Base-by-base conservation (phyloP, 1,140 invertebrate genomes). In the Drosophila punjabiensis region DNA sequence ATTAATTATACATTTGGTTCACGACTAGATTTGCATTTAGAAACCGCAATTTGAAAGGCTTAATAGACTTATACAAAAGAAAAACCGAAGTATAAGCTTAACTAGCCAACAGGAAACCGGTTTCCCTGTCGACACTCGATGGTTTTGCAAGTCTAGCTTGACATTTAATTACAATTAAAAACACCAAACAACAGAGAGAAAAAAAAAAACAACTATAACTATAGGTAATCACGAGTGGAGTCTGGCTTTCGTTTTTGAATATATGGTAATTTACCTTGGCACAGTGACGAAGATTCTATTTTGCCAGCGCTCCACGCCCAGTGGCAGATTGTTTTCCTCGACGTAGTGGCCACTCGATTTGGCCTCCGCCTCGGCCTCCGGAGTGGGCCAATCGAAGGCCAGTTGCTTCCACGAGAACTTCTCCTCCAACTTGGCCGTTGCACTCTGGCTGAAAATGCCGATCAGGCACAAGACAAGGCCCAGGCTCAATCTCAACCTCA, bases 211-310 rank as follows among this genome's bases (percentile, higher is more conserved):
- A 37, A 56, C 33, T 37, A 47, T 59, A 48, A 78, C 37, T 45
- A 73, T 35, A 20, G 66, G 48, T 76, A 69, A 62, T 64, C 43
- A 56, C 48, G 43, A 48, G 18, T 65, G 47, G 50, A 35, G 39
- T 55, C 43, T 45, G 43, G 16, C 13, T 66, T 58, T 33, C 67
- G 71, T 39, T 76, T 55, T 18, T 18, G 53, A 9, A 62, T n/a
- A 74, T 74, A 48, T 47, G 55, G 62, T 58, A 47, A 74, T 58
- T 91, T 92, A 94, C 94, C 94, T 94, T 63, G 96, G 96, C 8
- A 97, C 94, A 4, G 96, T 97, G 56, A 97, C 93, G 84, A 97
- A 97, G 47, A 97, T 81, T 94, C 96, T 97, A 90, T 97, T 95
- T 63, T 95, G 94, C 96, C 96, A 97, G 37, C 95, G 93, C 45